Evolutionary conservation across 2,888 invertebrate genomes (phyloP).

Genomic region (Cephus runcator): DNA sequence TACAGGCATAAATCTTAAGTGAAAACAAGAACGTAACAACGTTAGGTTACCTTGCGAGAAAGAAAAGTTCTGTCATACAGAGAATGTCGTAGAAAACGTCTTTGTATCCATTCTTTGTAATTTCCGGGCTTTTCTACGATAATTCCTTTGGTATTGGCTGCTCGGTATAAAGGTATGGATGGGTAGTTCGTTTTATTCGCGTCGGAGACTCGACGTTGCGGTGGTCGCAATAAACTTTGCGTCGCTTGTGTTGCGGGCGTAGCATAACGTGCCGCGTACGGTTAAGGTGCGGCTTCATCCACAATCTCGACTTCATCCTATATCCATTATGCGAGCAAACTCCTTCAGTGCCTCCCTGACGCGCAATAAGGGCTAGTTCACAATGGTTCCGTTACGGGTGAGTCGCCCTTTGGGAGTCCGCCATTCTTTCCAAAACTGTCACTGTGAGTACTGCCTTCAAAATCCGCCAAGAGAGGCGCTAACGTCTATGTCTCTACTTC

Average conservation of each 20-base stretch:
- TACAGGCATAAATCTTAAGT: too few relatives aligned
- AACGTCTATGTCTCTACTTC: too few relatives aligned
- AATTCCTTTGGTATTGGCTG: background rate
- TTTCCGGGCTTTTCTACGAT: too few relatives aligned
- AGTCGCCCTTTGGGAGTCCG: too few relatives aligned
- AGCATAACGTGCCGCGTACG: conserved; percentile 47
- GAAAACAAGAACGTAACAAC: too few relatives aligned
- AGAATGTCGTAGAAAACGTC: too few relatives aligned
- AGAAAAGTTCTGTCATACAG: too few relatives aligned
- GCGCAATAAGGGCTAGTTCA: conserved; percentile 44
- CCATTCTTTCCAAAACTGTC: too few relatives aligned
- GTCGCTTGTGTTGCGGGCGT: conserved; percentile 52
- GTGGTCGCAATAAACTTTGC: conserved; percentile 54
- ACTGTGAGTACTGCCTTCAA: too few relatives aligned
- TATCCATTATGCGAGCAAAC: conserved; percentile 50
- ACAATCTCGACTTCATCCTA: conserved; percentile 48
- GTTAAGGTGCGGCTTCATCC: conserved; percentile 22
- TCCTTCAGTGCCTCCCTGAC: conserved; percentile 37
- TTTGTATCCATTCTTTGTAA: too few relatives aligned
- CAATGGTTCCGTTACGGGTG: conserved; percentile 24
- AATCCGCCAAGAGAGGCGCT: too few relatives aligned
- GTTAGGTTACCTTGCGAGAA: too few relatives aligned
- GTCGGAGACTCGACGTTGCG: conserved; percentile 36
- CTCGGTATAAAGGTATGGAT: background rate
- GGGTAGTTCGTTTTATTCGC: background rate